Evolutionary conservation across 1,140 invertebrate genomes (phyloP), one percentile per base, ranked within the genome.

Genomic region (Polypedilum pembai): DNA sequence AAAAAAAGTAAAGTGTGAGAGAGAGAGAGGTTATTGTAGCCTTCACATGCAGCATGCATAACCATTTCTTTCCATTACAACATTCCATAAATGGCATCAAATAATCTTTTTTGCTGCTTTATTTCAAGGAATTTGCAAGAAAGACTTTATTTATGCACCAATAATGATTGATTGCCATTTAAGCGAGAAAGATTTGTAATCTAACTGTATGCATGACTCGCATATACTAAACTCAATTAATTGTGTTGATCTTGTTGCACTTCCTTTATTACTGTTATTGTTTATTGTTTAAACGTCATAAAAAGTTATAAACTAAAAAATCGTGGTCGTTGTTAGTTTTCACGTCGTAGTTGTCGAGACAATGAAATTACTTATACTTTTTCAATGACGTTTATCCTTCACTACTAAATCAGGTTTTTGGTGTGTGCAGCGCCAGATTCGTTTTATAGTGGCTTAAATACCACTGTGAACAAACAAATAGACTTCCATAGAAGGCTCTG

Each of bases 151-250:
- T 56, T n/a, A n/a, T n/a, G 45, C 45, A 56, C 45, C 12, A 45
- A 56, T 56, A 56, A 56, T 56, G 45, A 56, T 56, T 56, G 45
- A 56, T 56, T 56, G n/a, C 45, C 45, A 56, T 56, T 56, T 56
- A 56, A 12, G 45, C 12, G 15, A 45, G 41, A 56, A 8, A 56
- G n/a, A 56, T 45, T 12, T 45, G n/a, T n/a, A 15, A 56, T 4
- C n/a, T 56, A 56, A 56, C 45, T 56, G 45, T 56, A 45, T n/a
- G 10, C 1, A 56, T 56, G 12, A 56, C 10, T 15, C 4, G n/a
- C n/a, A 56, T 12, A 56, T n/a, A n/a, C n/a, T n/a, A 56, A 56
- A n/a, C n/a, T 56, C 12, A 56, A 15, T 56, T 56, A 56, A 56
- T 5, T 33, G 24, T 33, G 24, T 33, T 33, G 24, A 33, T 33